phyloP scores from a whole-genome alignment of 2,113 vertebrate species.

The Podarcis raffonei region DNA sequence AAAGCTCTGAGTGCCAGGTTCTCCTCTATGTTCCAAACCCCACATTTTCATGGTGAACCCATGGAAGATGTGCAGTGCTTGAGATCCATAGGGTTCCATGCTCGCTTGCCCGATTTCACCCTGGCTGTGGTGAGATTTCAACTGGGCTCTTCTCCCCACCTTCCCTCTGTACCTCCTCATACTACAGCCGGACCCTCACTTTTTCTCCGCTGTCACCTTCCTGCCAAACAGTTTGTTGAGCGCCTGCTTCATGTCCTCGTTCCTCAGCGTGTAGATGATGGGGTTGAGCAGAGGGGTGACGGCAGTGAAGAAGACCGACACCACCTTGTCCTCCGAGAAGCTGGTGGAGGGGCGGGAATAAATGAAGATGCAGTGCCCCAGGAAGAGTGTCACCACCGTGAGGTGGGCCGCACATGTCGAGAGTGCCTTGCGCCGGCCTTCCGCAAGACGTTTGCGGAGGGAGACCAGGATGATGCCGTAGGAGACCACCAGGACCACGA shows the following conservation, averaged over 20 bases:
- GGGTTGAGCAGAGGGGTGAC: constrained; percentile 70
- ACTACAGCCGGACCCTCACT: neutral
- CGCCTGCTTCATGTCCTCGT: constrained; percentile 69
- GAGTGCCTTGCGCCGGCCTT: constrained; percentile 61
- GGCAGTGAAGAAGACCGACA: constrained; percentile 66
- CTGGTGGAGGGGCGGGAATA: constrained; percentile 68
- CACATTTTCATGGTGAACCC: neutral
- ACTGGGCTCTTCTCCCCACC: neutral
- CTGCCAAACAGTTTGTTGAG: constrained; percentile 53
- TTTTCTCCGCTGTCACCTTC: constrained; percentile 15
- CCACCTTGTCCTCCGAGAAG: constrained; percentile 65
- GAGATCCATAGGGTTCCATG: neutral
- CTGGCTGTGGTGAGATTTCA: neutral
- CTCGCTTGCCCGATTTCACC: neutral
- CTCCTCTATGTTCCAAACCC: neutral
- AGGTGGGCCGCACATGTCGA: constrained; percentile 72
- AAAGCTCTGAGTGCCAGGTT: neutral
- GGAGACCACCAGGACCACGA: constrained; percentile 63
- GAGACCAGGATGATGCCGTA: constrained; percentile 63
- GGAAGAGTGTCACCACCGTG: constrained; percentile 58
- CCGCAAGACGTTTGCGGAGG: constrained; percentile 52
- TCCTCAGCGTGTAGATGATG: constrained; percentile 69
- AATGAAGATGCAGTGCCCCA: constrained; percentile 70
- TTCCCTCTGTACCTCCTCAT: too few relatives aligned
- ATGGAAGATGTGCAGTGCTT: too few relatives aligned